Base-by-base conservation (phyloP, 2,888 invertebrate species). In the Falcaria lacertinaria region DNA sequence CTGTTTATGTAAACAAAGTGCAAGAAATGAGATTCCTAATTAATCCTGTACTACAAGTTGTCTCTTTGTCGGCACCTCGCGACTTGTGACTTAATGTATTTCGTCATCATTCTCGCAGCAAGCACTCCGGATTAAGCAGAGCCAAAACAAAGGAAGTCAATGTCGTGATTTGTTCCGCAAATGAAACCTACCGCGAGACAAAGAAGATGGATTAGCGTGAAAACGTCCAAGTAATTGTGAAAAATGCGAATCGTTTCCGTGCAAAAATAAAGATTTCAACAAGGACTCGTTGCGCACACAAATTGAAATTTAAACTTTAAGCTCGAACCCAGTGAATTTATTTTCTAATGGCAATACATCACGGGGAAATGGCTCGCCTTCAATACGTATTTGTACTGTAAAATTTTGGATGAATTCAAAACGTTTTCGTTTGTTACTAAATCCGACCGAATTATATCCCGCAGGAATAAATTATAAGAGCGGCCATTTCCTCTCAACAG, bases 161-260 rank as follows among this genome's bases (percentile, higher is more conserved):
- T 74, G 65, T 61, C 55, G 64, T 69, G 72, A 79, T 82, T 81
- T 79, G 74, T 76, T 76, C 71, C 68, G 54, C 76, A 80, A 84
- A 81, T 80, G 77, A 80, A 84, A 75, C 79, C 71, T 69, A 69
- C 71, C 65, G 69, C 69, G 67, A 71, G 71, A 81, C 82, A 83
- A 84, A 81, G 81, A 84, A 86, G 84, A 86, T 81, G 71, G 84
- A 86, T 86, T 84, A 83, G 78, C 74, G 79, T 67, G 75, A 66
- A 78, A 83, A 82, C 71, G 81, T 84, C 84, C 78, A 69, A 82
- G 84, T 86, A 87, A 87, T 86, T 87, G 87, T 83, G 86, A 87
- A 86, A 84, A 87, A 86, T 86, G 86, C 54, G 83, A 72, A 74
- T 74, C 76, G 70, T 68, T 74, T 64, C 68, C 58, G 54, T 60